Evolutionary conservation across 2,888 invertebrate species (phyloP).

Genomic region (Lypha dubia): DNA sequence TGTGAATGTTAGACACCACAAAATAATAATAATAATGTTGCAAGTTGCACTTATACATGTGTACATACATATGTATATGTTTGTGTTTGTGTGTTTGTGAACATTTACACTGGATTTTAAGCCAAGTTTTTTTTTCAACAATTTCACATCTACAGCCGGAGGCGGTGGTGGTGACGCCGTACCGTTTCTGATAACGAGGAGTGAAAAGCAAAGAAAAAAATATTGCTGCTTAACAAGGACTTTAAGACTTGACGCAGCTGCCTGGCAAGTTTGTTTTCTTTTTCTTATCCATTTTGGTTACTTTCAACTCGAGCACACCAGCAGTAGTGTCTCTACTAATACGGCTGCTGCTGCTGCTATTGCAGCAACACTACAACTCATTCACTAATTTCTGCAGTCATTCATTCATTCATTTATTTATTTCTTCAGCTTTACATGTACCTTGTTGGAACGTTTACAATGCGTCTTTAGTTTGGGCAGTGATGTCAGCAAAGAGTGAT

Average conservation of each 20-base stretch:
- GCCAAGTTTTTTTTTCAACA: conserved; percentile 36
- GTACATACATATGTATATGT: neutral
- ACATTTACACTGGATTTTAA: conserved; percentile 8
- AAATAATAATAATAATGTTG: conserved; percentile 58
- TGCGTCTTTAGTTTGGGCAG: conserved; percentile 40
- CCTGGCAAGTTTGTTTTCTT: conserved; percentile 54
- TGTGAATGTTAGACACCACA: conserved; percentile 71
- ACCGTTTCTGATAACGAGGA: conserved; percentile 73
- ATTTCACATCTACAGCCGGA: conserved; percentile 62
- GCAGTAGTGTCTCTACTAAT: conserved; percentile 25
- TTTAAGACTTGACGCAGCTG: conserved; percentile 73
- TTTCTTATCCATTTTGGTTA: conserved; percentile 42
- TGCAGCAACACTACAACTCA: conserved; percentile 40
- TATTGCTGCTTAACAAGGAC: conserved; percentile 62
- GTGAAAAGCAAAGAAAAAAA: conserved; percentile 71
- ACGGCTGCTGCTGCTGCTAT: conserved; percentile 23
- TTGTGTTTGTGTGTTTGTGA: neutral
- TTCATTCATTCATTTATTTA: conserved; percentile 29
- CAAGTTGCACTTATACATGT: conserved; percentile 12
- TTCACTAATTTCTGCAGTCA: conserved; percentile 28
- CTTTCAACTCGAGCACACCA: conserved; percentile 40
- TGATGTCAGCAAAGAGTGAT: conserved; percentile 73
- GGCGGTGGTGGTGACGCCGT: conserved; percentile 56
- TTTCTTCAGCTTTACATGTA: conserved; percentile 24
- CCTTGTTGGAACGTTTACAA: conserved; percentile 22